Base-by-base conservation (phyloP, 1,140 invertebrate species). In the Hirudo medicinalis region DNA sequence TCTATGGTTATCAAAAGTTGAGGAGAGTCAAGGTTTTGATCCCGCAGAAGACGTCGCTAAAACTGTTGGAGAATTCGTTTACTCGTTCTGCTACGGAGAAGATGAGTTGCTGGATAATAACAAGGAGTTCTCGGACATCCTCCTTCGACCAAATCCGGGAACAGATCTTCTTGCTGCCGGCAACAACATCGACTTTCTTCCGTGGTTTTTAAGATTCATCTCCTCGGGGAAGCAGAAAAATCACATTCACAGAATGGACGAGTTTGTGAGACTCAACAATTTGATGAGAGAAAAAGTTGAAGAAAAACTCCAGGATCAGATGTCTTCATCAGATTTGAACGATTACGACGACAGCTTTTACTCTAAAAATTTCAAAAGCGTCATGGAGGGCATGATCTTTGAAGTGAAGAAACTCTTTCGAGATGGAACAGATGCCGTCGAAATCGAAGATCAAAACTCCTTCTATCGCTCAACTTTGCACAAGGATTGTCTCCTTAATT, bases 401-500 rank as follows among this genome's bases (percentile, higher is more conserved):
- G 67, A 60, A 29, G 57, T 20, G 3, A 72, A 66, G 29, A 63
- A 63, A 63, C 29, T 63, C 8, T 63, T 63, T 22, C 22, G 22
- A 63, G 29, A 63, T 13, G 19, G 20, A 63, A 67, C n/a, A 19
- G 32, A 53, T 25, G 13, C 0, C 43, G 15, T 49, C 1, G 43
- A 49, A 49, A 49, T 49, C 13, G 43, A 49, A 13, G 54, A 29
- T 29, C 19, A 71, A 4, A 66, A 49, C 11, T 27, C 40, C 22
- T 60, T 54, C 66, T 20, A 57, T 13, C 20, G 20, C n/a, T 27
- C 54, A 36, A 29, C 36, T 19, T 13, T 68, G 11, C 29, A 71
- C 19, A 66, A 53, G 55, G 32, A 73, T n/a, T 73, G 76, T 66
- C 49, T 79, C 22, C 63, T 72, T 19, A 75, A 74, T 57, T 75